Evolutionary conservation across 2,113 vertebrate species (phyloP).

Genomic region (Orycteropus afer): DNA sequence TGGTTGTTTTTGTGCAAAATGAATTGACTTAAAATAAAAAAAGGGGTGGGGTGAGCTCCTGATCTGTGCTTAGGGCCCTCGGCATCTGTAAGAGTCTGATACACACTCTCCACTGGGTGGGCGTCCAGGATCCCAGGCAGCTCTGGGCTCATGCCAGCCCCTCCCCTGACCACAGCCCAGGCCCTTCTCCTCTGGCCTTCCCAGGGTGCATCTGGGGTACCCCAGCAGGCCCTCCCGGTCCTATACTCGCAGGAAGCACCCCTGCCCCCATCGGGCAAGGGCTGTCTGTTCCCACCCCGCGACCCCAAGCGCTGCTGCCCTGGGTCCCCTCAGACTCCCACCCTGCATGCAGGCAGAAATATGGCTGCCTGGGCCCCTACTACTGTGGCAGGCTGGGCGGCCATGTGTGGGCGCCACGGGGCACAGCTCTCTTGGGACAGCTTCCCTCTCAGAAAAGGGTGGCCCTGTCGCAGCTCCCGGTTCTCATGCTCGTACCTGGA

Average conservation of each 20-base stretch:
- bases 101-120: accelerated
- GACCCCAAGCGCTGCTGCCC: accelerated
- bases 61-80: neutral
- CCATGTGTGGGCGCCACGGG: neutral
- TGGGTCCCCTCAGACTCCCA: neutral
- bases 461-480: accelerated
- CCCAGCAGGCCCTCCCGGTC: accelerated
- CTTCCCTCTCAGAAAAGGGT: neutral
- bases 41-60: neutral
- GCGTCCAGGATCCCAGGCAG: neutral
- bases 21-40: slow-evolving; percentile 20
- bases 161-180: accelerated
- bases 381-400: neutral
- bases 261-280: accelerated
- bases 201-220: neutral
- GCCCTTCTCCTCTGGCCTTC: neutral
- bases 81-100: neutral
- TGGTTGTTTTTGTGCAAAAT: slow-evolving; percentile 76
- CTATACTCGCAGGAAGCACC: neutral
- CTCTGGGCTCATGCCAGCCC: neutral
- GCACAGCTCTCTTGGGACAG: neutral
- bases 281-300: neutral
- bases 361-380: neutral
- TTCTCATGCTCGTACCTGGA: neutral
- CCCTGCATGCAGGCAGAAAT: neutral